A percentile compares a stretch with the other conserved stretches of the same genome.
Conservation (phyloP, 2,113 vertebrate species). For the Neolamprologus sp. region DNA sequence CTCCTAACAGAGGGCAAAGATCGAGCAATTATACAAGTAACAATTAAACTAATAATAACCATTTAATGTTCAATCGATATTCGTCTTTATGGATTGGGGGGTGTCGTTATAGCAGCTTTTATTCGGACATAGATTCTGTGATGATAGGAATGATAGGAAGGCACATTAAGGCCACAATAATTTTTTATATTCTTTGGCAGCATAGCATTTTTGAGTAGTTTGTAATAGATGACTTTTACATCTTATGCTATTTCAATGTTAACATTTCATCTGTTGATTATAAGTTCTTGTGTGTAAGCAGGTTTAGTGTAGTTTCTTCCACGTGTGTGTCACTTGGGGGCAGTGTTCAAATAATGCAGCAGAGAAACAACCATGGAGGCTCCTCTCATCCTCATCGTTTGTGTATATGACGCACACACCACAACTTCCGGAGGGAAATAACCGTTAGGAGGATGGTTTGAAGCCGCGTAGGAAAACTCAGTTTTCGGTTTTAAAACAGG, state of each 20-base stretch:
- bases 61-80: neutral
- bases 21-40: neutral
- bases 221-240: neutral
- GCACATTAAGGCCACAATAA: neutral
- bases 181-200: neutral
- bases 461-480: neutral
- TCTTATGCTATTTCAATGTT: neutral
- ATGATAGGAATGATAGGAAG: neutral
- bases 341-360: neutral
- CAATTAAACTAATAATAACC: neutral
- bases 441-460: neutral
- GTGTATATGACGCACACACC: neutral
- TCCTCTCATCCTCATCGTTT: neutral
- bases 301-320: neutral
- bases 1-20: neutral
- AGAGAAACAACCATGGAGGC: neutral
- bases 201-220: neutral
- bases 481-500: neutral
- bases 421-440: neutral
- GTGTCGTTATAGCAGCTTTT: neutral
- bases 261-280: neutral
- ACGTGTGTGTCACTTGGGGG: neutral
- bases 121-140: neutral
- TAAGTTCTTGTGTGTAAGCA: neutral
- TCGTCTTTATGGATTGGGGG: neutral